Percentiles rank a stretch among this genome's conserved stretches.
phyloP scores from a whole-genome alignment of 2,888 invertebrate genomes.

The Esperia sulphurella region DNA sequence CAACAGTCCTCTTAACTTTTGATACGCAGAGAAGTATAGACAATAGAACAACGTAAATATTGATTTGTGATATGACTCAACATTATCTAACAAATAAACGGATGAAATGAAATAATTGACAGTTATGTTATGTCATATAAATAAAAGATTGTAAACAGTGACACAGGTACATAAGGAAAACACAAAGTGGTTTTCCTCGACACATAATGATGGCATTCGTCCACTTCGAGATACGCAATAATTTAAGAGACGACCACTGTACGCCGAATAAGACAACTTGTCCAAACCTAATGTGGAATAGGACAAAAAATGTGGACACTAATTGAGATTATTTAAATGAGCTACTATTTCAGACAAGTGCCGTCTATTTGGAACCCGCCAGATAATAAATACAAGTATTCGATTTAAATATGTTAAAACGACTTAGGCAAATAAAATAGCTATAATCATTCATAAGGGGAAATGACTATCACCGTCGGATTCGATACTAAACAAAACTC shows the following conservation, averaged over 20 bases:
- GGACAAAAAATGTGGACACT: conserved; percentile 36
- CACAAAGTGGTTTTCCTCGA: conserved; percentile 36
- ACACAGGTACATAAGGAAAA: neutral
- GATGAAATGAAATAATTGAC: too few relatives aligned
- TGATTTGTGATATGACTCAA: neutral
- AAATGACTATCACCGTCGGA: conserved; percentile 1
- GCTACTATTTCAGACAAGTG: conserved; percentile 1
- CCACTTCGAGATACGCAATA: conserved; percentile 31
- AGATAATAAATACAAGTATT: conserved; percentile 2
- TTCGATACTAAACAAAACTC: neutral
- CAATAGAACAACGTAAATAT: neutral
- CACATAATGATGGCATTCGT: conserved; percentile 29
- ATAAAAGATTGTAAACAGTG: neutral
- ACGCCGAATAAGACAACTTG: conserved; percentile 60
- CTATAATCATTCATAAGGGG: neutral
- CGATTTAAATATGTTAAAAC: neutral
- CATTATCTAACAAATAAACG: too few relatives aligned
- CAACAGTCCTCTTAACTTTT: neutral
- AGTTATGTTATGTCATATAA: neutral
- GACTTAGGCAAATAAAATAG: neutral
- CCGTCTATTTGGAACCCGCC: neutral
- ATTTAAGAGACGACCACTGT: conserved; percentile 32
- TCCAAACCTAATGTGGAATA: conserved; percentile 38
- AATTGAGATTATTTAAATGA: conserved; percentile 24
- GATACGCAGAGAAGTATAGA: neutral